A percentile compares a stretch with the other conserved stretches of the same genome.
These are phyloP conservation scores for Orthonevra nobilis DNA, from an alignment of 2,888 invertebrate species.

Conservation along the genomic window DNA sequence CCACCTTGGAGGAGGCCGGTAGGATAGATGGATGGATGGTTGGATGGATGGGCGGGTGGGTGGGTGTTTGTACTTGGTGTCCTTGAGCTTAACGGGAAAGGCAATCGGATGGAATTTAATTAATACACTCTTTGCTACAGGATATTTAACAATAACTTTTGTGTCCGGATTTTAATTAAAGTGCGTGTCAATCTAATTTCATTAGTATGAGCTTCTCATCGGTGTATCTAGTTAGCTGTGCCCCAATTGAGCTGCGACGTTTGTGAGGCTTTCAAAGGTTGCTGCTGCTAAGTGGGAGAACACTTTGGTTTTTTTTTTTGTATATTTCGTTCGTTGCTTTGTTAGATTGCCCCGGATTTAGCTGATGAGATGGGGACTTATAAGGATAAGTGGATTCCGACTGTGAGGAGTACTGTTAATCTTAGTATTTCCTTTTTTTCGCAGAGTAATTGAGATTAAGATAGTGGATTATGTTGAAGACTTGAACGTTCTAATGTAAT, in stretches of 20 bases:
- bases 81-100: constrained; percentile 32
- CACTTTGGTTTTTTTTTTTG: no score
- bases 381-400: no score
- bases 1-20: constrained; percentile 12
- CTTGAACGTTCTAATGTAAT: no score
- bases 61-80: background rate
- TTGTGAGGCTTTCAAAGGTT: background rate
- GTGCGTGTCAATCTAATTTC: constrained; percentile 48
- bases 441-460: no score
- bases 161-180: constrained; percentile 63
- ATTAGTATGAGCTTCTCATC: constrained; percentile 60
- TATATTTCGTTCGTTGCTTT: no score
- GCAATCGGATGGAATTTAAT: constrained; percentile 59
- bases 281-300: no score
- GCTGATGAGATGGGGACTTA: no score
- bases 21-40: no score
- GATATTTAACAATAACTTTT: constrained; percentile 59
- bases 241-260: constrained; percentile 21
- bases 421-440: no score
- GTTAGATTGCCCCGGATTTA: no score
- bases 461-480: no score
- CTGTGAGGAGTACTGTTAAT: no score
- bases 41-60: constrained; percentile 1
- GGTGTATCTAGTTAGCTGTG: constrained; percentile 9
- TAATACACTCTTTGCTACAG: constrained; percentile 46